phyloP scores from a whole-genome alignment of 2,888 invertebrate genomes.

The Onchidella celtica region DNA sequence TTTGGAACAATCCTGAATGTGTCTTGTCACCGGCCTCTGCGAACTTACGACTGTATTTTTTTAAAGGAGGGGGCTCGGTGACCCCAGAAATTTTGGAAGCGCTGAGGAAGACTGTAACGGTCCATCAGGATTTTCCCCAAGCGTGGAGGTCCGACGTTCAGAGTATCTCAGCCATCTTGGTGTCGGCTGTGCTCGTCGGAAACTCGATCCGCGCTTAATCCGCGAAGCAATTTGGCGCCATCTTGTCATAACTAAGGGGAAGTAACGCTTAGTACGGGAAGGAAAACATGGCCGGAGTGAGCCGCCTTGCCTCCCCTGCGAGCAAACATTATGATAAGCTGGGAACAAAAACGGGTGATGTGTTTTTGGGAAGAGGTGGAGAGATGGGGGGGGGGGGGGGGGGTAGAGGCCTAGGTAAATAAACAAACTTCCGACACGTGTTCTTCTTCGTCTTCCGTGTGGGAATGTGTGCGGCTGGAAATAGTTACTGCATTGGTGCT shows the following conservation, averaged over 20 bases:
- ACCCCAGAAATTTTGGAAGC: too few relatives aligned
- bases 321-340: background rate
- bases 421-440: conserved; percentile 13
- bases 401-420: conserved; percentile 6
- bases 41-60: too few relatives aligned
- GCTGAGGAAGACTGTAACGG: too few relatives aligned
- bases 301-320: background rate
- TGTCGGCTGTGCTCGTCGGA: background rate
- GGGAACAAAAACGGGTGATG: conserved; percentile 5
- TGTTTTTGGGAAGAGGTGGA: background rate
- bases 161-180: background rate
- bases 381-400: background rate
- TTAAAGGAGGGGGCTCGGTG: too few relatives aligned
- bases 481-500: too few relatives aligned
- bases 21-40: too few relatives aligned
- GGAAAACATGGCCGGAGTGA: background rate
- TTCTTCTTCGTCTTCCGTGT: too few relatives aligned
- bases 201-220: conserved; percentile 21
- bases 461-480: background rate
- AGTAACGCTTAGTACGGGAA: conserved; percentile 28
- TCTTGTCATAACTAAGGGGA: conserved; percentile 41
- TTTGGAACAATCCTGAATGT: too few relatives aligned
- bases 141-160: background rate
- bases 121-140: background rate
- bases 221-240: conserved; percentile 39